A percentile compares a stretch with the other conserved stretches of the same genome.
These are phyloP conservation scores for Metopia argyrocephala DNA, from an alignment of 2,888 invertebrate species.

Conservation along the genomic window DNA sequence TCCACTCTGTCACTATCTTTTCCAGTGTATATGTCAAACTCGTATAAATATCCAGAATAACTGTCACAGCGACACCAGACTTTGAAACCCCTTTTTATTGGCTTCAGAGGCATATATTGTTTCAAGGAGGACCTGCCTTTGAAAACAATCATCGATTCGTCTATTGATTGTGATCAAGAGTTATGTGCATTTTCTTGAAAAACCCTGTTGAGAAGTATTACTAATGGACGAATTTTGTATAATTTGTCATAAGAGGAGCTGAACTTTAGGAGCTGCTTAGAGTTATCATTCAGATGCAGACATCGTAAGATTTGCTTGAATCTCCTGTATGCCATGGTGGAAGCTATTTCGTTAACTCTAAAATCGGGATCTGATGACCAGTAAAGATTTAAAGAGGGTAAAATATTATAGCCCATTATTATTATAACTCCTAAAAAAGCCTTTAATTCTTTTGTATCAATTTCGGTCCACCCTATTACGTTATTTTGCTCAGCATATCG, in stretches of 20 bases:
- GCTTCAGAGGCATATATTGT: no score
- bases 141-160: neutral
- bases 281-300: neutral
- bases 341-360: neutral
- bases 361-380: neutral
- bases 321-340: neutral
- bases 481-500: no score
- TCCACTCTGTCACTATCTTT: no score
- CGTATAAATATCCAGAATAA: no score
- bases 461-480: no score
- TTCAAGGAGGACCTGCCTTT: neutral
- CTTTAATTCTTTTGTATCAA: no score
- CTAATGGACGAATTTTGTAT: no score
- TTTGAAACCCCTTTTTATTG: no score
- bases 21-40: no score
- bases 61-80: no score
- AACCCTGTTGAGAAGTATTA: neutral
- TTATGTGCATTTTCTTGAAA: neutral
- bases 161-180: neutral
- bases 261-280: neutral
- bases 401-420: neutral
- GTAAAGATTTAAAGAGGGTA: neutral
- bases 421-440: no score
- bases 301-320: neutral
- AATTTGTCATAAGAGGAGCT: neutral